phyloP scores from a whole-genome alignment of 2,888 invertebrate species.

The Anaspis maculata region DNA sequence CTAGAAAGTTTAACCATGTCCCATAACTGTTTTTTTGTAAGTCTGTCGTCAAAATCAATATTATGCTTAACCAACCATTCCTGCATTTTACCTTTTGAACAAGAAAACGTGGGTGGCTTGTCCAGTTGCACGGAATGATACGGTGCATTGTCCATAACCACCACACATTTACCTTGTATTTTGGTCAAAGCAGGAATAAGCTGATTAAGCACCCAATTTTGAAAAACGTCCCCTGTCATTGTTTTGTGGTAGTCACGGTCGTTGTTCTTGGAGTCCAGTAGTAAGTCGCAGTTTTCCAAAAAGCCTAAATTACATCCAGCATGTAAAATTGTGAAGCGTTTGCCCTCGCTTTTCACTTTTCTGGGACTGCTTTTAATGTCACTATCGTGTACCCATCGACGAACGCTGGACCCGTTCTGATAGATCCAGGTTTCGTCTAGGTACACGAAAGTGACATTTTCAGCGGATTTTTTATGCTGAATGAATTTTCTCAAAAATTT shows the following conservation, averaged over 20 bases:
- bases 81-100: slow-evolving; percentile 11
- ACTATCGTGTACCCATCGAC: not conserved
- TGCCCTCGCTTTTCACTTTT: slow-evolving; percentile 4
- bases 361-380: no score
- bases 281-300: slow-evolving; percentile 1
- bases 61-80: slow-evolving; percentile 11
- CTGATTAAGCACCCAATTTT: slow-evolving; percentile 41
- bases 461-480: not conserved
- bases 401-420: slow-evolving; percentile 1
- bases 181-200: slow-evolving; percentile 4
- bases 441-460: not conserved
- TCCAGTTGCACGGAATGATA: slow-evolving; percentile 4
- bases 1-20: slow-evolving; percentile 3
- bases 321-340: slow-evolving; percentile 5
- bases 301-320: slow-evolving; percentile 3
- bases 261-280: slow-evolving; percentile 2
- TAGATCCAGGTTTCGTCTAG: slow-evolving; percentile 3
- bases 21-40: slow-evolving; percentile 10
- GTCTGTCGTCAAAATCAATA: slow-evolving; percentile 6
- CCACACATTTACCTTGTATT: slow-evolving; percentile 4
- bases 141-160: slow-evolving; percentile 3
- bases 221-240: slow-evolving; percentile 49
- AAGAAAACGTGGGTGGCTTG: slow-evolving; percentile 3
- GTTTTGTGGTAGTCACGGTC: slow-evolving; percentile 5
- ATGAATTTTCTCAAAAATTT: slow-evolving; percentile 4